Percentiles rank a stretch among this genome's conserved stretches.
Evolutionary conservation across 2,797 vertebrate species (phyloP).

Genomic region (Sparidentex hasta): DNA sequence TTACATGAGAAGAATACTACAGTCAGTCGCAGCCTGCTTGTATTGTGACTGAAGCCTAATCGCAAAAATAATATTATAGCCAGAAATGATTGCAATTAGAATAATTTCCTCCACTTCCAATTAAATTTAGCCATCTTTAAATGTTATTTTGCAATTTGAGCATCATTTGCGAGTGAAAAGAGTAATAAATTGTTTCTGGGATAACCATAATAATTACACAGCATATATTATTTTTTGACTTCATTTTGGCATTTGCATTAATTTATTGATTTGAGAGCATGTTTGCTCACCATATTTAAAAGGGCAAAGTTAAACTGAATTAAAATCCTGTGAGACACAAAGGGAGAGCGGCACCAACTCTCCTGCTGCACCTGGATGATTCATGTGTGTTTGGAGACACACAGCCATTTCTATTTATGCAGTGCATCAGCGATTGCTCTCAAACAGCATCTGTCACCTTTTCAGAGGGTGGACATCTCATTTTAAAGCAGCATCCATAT

Average conservation of each 20-base stretch:
- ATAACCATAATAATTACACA: too few species aligned
- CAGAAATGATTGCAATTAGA: slow-evolving; percentile 9
- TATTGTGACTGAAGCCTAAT: not conserved
- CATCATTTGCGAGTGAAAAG: not conserved
- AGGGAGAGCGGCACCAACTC: slow-evolving; percentile 15
- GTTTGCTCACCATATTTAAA: slow-evolving; percentile 4
- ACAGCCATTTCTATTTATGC: slow-evolving; percentile 37
- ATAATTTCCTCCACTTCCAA: not conserved
- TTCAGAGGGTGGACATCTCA: slow-evolving; percentile 50
- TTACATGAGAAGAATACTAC: not conserved
- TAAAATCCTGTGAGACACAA: slow-evolving; percentile 8
- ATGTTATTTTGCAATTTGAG: slow-evolving; percentile 16
- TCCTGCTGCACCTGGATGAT: slow-evolving; percentile 11
- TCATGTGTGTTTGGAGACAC: slow-evolving; percentile 33
- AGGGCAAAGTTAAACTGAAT: not conserved
- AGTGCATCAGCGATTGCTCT: slow-evolving; percentile 27
- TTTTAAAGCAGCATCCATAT: slow-evolving; percentile 49
- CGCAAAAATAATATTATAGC: not conserved
- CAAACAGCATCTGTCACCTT: slow-evolving; percentile 53
- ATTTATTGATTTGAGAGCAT: not conserved
- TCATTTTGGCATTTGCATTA: not conserved
- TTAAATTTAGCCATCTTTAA: slow-evolving; percentile 10
- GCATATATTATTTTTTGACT: too few species aligned
- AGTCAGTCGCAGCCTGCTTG: not conserved
- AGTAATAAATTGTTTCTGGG: too few species aligned